phyloP scores from a whole-genome alignment of 2,113 vertebrate genomes.

The Phoxinus phoxinus region DNA sequence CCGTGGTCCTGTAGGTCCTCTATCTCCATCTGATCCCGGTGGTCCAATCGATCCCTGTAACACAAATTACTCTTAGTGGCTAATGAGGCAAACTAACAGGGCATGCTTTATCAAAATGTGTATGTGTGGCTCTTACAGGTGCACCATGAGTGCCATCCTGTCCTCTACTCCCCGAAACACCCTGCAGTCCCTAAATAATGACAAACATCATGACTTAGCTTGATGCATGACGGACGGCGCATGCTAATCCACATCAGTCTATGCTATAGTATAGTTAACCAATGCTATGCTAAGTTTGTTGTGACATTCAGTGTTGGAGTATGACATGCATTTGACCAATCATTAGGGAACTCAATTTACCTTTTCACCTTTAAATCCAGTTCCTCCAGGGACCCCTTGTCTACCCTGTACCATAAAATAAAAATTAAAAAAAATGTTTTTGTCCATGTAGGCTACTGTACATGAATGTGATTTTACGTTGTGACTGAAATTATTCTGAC shows the following conservation, averaged over 20 bases:
- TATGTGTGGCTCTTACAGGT: conserved; percentile 61
- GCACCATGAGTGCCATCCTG: conserved; percentile 70
- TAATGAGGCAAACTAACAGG: not conserved
- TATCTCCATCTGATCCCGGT: conserved; percentile 65
- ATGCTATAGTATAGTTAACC: not conserved
- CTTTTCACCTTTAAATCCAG: conserved; percentile 74
- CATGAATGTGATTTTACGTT: not conserved
- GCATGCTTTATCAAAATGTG: not conserved
- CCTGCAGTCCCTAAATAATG: conserved; percentile 69
- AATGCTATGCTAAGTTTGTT: not conserved
- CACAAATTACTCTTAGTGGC: conserved; percentile 24
- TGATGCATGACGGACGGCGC: not conserved
- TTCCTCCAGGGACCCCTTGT: conserved; percentile 62
- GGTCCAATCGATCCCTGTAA: conserved; percentile 68
- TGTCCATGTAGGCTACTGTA: no score
- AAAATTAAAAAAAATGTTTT: no score
- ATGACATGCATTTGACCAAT: not conserved
- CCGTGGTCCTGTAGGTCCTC: conserved; percentile 63
- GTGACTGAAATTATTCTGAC: not conserved
- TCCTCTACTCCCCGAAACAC: conserved; percentile 67
- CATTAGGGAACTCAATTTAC: conserved; percentile 53
- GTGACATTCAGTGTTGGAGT: not conserved
- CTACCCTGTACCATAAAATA: conserved; percentile 66
- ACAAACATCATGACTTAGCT: not conserved
- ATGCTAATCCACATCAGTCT: not conserved